Conservation (phyloP, 1,140 invertebrate species). For the Palaemon carinicauda region DNA sequence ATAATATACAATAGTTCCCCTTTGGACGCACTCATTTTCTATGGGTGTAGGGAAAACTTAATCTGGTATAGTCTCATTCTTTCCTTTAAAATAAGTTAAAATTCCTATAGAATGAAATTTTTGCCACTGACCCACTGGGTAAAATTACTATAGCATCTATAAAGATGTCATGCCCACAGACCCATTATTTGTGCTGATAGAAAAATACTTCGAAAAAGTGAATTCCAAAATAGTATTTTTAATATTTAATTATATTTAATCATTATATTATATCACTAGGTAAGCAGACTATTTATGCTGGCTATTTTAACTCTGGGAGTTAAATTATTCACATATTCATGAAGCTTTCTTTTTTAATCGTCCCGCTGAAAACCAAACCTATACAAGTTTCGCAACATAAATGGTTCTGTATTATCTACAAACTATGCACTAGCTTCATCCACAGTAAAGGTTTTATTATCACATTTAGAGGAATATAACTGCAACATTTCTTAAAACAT, state of each 20-base stretch:
- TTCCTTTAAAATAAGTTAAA: no score
- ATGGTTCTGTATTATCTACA: no score
- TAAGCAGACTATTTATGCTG: neutral
- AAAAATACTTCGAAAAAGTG: slow-evolving; percentile 6
- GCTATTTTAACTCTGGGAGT: neutral
- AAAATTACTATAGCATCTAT: neutral
- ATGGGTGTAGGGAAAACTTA: neutral
- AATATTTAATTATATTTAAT: no score
- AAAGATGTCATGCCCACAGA: neutral
- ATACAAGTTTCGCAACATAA: no score
- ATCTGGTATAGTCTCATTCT: no score
- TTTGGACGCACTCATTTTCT: neutral
- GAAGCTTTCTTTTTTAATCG: neutral
- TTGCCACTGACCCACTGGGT: neutral
- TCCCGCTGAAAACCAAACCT: no score
- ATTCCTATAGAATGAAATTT: neutral
- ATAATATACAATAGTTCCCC: neutral
- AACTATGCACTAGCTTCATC: no score
- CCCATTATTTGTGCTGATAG: neutral
- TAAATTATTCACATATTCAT: neutral
- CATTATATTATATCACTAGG: neutral
- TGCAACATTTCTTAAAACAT: no score
- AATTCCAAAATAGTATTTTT: neutral
- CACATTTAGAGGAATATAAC: no score
- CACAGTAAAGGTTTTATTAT: no score